Evolutionary conservation across 2,888 invertebrate genomes (phyloP), one percentile per base, ranked within the genome.

Genomic region (Drosophila kokeensis): DNA sequence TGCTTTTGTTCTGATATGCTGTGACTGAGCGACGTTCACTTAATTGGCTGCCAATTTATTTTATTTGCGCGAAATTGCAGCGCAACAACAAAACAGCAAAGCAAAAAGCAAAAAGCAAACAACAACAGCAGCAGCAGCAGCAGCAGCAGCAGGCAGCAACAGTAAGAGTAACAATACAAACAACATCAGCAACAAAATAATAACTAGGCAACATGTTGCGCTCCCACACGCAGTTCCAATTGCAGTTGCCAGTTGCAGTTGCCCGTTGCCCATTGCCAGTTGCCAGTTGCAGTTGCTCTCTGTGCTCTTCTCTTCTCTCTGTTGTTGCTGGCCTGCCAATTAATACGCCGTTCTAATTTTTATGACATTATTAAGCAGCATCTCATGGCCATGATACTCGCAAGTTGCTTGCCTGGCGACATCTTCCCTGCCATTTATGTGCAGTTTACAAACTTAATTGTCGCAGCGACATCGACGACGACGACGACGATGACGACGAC

Each of bases 341-440:
- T 87, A 86, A 86, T 86, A 87, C 82, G 89, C 89, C 87, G 85
- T 90, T 89, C 87, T 87, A 87, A 87, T 87, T 87, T 87, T 87
- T 87, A 87, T 90, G 89, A 89, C 87, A 89, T 87, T 89, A 87
- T 87, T 87, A 87, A 87, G 83, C 80, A 83, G 82, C 76, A 79
- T 79, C 78, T 79, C 82, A 88, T 86, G 82, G 68, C 64, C 76
- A 77, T 80, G 83, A 83, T 81, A 69, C 79, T 66, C 68, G 62
- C 11, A 62, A 58, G 61, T 48, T 38, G 69, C 57, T 60, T 48
- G 63, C 50, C 68, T 74, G 70, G 86, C 81, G 77, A 86, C 89
- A 86, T 88, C 86, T 81, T 83, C 86, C 53, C 73, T 81, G 83
- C 81, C 88, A 80, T 85, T 83, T 88, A 85, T 80, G 87, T 88